These are phyloP conservation scores for Peromyscus leucopus DNA, from an alignment of 2,113 vertebrate species.

Conservation along the genomic window DNA sequence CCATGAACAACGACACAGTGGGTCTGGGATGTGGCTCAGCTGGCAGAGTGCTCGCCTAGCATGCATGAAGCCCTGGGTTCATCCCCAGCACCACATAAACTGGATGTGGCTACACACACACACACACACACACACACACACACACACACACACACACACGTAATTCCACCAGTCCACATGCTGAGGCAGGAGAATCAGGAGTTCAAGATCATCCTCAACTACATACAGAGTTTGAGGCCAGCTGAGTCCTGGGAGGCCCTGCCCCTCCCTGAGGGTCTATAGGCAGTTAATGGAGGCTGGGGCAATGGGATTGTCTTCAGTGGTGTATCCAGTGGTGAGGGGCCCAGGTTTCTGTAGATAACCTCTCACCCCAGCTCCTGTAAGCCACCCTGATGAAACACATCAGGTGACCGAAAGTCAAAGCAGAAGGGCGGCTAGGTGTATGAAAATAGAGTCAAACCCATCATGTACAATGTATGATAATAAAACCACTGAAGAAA, in stretches of 20 bases:
- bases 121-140: no score
- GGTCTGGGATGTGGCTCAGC: background rate
- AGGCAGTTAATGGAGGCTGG: background rate
- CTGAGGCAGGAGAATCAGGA: background rate
- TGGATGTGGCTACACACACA: background rate
- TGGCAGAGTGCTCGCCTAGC: background rate
- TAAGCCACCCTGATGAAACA: background rate
- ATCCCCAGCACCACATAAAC: background rate
- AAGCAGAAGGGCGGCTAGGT: background rate
- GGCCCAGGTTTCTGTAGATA: background rate
- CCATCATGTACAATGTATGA: background rate
- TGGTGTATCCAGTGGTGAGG: background rate
- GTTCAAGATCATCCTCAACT: background rate
- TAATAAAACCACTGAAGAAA: background rate
- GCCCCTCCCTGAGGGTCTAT: background rate
- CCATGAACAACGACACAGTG: background rate
- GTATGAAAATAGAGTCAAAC: background rate
- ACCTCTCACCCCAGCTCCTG: background rate
- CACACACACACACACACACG: background rate
- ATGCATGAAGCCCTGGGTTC: background rate
- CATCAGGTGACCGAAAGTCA: background rate
- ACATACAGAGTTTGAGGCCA: background rate
- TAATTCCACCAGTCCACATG: background rate
- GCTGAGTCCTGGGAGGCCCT: background rate
- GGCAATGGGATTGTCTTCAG: background rate